Percentiles rank a stretch among this genome's conserved stretches.
These are phyloP conservation scores for Aurelia sp. DNA, from an alignment of 30 jellyfish, hydroid and myxozoan species.

Conservation along the genomic window DNA sequence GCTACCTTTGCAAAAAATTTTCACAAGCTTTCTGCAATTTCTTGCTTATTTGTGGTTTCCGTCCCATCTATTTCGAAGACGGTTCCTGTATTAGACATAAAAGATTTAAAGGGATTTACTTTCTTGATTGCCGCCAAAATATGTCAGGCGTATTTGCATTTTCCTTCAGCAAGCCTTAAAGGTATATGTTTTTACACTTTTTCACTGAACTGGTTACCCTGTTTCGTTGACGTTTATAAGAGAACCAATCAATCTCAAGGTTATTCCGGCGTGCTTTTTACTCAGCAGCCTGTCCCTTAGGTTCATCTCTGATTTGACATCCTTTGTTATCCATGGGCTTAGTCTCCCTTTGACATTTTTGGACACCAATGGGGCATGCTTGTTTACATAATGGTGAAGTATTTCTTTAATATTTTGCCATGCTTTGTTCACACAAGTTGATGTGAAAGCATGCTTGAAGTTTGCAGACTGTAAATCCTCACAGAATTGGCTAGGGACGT, in stretches of 20 bases:
- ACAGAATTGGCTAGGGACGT: neutral
- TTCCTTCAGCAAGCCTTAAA: neutral
- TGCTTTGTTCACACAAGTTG: neutral
- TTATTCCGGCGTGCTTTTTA: slow-evolving; percentile 33
- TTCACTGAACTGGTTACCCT: slow-evolving; percentile 17
- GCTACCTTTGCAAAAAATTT: slow-evolving; percentile 41
- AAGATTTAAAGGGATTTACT: neutral
- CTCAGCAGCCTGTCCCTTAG: slow-evolving; percentile 34
- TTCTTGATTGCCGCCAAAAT: slow-evolving; percentile 49
- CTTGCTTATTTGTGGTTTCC: slow-evolving; percentile 6
- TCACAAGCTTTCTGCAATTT: slow-evolving; percentile 23
- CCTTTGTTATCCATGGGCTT: slow-evolving; percentile 46
- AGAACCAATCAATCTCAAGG: slow-evolving; percentile 20
- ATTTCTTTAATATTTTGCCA: neutral
- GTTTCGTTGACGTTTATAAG: slow-evolving; percentile 28
- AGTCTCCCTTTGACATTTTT: slow-evolving; percentile 46
- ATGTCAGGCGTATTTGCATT: slow-evolving; percentile 27
- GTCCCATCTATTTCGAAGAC: neutral
- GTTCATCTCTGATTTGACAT: slow-evolving; percentile 43
- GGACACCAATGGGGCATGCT: slow-evolving; percentile 57
- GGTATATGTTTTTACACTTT: slow-evolving; percentile 2
- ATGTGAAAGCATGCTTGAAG: slow-evolving; percentile 9
- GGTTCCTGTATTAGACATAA: slow-evolving; percentile 29
- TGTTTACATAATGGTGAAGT: slow-evolving; percentile 22
- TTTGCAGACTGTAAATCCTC: slow-evolving; percentile 41